A percentile compares a stretch with the other conserved stretches of the same genome.
These are phyloP conservation scores for Malurus cyaneus DNA, from an alignment of 2,113 vertebrate genomes.

Conservation along the genomic window DNA sequence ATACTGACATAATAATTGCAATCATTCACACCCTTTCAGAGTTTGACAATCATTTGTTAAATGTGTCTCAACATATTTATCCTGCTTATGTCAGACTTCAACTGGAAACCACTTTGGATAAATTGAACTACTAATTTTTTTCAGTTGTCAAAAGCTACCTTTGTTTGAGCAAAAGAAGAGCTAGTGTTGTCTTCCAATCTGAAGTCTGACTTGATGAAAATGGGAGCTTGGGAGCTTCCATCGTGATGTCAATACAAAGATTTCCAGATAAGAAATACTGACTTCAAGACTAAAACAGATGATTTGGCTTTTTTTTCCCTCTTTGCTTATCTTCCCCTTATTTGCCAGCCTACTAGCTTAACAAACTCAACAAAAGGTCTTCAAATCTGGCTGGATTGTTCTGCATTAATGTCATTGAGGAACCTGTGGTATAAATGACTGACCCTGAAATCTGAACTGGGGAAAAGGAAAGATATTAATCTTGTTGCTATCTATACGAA, in stretches of 20 bases:
- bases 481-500: neutral
- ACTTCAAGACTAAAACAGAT: neutral
- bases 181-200: neutral
- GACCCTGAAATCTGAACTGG: neutral
- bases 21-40: neutral
- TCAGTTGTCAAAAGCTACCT: neutral
- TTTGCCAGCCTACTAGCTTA: neutral
- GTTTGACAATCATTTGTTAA: neutral
- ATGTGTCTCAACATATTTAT: neutral
- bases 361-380: neutral
- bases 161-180: neutral
- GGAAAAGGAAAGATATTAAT: neutral
- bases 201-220: neutral
- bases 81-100: neutral
- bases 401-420: neutral
- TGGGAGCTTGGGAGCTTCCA: neutral
- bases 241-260: neutral
- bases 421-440: neutral
- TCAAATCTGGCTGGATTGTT: neutral
- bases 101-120: neutral
- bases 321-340: neutral
- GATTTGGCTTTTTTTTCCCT: neutral
- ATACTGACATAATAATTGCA: neutral
- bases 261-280: neutral
- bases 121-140: neutral